A percentile compares a stretch with the other conserved stretches of the same genome.
Conservation (phyloP, 1,140 invertebrate species). For the Drosophila sproati region DNA sequence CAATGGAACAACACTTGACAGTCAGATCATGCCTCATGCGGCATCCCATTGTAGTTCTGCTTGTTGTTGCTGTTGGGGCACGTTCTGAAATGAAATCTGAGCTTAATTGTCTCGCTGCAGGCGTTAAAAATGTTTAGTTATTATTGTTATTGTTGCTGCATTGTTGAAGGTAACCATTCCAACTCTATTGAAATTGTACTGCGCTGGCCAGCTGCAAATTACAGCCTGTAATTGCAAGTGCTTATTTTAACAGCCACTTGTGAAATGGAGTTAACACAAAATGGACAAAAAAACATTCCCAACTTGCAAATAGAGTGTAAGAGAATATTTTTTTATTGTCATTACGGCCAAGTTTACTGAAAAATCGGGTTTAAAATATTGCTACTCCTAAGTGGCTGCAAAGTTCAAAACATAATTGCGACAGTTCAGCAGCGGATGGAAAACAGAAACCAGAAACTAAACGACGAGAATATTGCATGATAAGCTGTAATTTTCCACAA, state of each 20-base stretch:
- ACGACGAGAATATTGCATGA: constrained; percentile 54
- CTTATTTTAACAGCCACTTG: constrained; percentile 57
- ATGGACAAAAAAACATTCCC: not conserved
- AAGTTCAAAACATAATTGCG: constrained; percentile 29
- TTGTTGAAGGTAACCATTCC: constrained; percentile 50
- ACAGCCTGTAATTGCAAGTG: constrained; percentile 43
- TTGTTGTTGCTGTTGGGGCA: constrained; percentile 39
- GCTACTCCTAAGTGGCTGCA: constrained; percentile 2
- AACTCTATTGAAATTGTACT: constrained; percentile 45
- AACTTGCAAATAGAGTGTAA: not conserved
- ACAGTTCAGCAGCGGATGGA: constrained; percentile 18
- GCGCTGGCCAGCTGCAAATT: constrained; percentile 38
- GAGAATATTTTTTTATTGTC: constrained; percentile 2
- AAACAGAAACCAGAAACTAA: constrained; percentile 33
- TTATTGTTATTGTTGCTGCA: constrained; percentile 17
- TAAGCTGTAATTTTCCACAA: constrained; percentile 58
- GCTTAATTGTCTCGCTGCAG: constrained; percentile 56
- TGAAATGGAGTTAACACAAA: constrained; percentile 29
- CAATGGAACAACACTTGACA: constrained; percentile 39
- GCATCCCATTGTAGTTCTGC: constrained; percentile 8
- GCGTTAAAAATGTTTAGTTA: constrained; percentile 47
- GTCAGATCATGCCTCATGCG: constrained; percentile 41
- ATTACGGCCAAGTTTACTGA: not conserved
- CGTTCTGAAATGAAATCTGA: constrained; percentile 69
- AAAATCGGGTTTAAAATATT: not conserved